phyloP scores from a whole-genome alignment of 92 coral and sea anemone genomes.

The Muricea muricata region DNA sequence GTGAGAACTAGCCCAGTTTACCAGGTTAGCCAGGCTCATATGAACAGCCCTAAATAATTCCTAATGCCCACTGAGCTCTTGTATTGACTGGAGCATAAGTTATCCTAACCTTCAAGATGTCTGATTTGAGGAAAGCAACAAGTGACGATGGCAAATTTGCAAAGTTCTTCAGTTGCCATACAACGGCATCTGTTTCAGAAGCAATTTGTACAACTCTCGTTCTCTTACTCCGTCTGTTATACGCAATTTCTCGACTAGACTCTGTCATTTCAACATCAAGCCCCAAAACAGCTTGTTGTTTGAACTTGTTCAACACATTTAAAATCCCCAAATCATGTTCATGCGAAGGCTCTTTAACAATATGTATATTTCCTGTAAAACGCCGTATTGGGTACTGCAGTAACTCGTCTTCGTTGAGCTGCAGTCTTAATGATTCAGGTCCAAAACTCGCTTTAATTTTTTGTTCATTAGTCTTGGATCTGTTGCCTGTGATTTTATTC shows the following conservation, averaged over 20 bases:
- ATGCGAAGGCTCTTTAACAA: conserved; percentile 19
- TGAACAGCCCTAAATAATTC: conserved; percentile 10
- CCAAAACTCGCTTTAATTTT: background rate
- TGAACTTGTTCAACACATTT: conserved; percentile 61
- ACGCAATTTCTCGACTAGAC: conserved; percentile 21
- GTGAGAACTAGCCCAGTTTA: too few relatives aligned
- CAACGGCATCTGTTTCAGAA: conserved; percentile 63
- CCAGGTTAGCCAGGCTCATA: too few relatives aligned
- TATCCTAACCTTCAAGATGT: conserved; percentile 57
- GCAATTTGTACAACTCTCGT: conserved; percentile 82
- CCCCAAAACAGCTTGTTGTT: conserved; percentile 66
- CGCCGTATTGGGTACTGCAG: conserved; percentile 9
- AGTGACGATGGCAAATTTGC: conserved; percentile 15
- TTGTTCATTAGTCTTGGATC: background rate
- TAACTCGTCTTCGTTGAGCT: conserved; percentile 7
- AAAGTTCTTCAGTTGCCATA: conserved; percentile 67
- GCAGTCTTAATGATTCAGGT: background rate
- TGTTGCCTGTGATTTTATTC: background rate
- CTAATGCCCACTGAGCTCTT: too few relatives aligned
- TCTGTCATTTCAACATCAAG: conserved; percentile 74
- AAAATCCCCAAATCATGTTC: conserved; percentile 12
- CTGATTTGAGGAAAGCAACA: conserved; percentile 19
- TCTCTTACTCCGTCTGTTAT: background rate
- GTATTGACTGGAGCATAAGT: too few relatives aligned
- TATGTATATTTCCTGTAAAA: conserved; percentile 20